phyloP scores from a whole-genome alignment of 2,113 vertebrate genomes.

The Phalacrocorax pelagicus region DNA sequence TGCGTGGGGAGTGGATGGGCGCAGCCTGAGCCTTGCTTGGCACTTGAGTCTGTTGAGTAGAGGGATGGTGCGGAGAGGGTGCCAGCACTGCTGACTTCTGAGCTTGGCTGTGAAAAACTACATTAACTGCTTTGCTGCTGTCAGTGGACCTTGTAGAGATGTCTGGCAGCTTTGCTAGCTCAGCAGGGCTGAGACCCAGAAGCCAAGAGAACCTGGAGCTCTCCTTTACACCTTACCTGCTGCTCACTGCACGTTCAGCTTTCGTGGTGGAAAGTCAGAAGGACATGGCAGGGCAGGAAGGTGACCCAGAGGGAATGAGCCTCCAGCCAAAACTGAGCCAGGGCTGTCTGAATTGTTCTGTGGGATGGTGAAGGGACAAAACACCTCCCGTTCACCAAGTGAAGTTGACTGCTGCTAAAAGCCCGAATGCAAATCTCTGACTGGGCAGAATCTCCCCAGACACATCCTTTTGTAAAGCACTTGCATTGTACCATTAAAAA shows the following conservation, averaged over 20 bases:
- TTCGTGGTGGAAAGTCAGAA: neutral
- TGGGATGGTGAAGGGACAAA: neutral
- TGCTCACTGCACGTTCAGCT: neutral
- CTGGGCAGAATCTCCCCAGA: conserved; percentile 60
- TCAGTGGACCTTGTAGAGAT: neutral
- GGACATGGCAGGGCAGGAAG: neutral
- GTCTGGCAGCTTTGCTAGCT: neutral
- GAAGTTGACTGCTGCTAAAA: conserved; percentile 29
- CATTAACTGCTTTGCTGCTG: neutral
- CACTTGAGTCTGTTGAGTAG: conserved; percentile 14
- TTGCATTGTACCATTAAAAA: conserved; percentile 64
- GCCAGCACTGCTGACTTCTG: conserved; percentile 13
- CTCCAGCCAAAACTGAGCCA: neutral
- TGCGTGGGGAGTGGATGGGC: neutral
- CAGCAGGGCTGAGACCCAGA: neutral
- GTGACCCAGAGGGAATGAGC: neutral
- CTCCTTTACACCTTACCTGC: neutral
- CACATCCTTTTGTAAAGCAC: conserved; percentile 46
- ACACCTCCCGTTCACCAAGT: neutral
- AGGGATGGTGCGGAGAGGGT: neutral
- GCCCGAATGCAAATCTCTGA: conserved; percentile 39
- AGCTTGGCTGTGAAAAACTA: neutral
- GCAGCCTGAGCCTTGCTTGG: neutral
- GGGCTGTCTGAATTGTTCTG: neutral
- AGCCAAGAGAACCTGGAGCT: neutral